Evolutionary conservation across 2,888 invertebrate species (phyloP), one percentile per base, ranked within the genome.

Genomic region (Prostheceraeus crozeri): DNA sequence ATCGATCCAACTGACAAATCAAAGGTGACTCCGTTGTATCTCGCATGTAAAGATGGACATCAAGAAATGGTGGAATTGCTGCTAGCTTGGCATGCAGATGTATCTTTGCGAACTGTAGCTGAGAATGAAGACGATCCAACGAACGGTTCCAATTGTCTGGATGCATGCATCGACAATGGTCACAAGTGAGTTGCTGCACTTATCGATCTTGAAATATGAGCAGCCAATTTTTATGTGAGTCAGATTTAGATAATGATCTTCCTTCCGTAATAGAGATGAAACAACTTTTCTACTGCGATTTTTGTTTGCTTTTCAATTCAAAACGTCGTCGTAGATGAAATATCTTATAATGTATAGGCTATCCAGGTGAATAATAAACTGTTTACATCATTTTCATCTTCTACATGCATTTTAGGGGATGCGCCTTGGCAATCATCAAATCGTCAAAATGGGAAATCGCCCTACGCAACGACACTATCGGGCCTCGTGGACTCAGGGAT

Each of bases 1-100:
- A 70, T 79, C 11, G 76, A 79, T 66, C 73, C 75, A 8, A 70
- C 70, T 63, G 76, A 77, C 62, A 76, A 74, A 67, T 66, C 71
- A 4, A 73, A 74, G 69, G 75, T 74, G 2, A 78, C 79, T 1
- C 77, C 78, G 2, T 71, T 79, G 3, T 78, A 78, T 65, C 64
- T 77, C 31, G 78, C 78, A 0, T 69, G 74, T 10, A 65, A 64
- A 1, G 67, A 67, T 28, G 78, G 79, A 3, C 77, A 77, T 62
- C 67, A 70, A 3, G 68, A 68, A 6, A 72, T 76, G 11, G 76
- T 77, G 1, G 65, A 71, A 52, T 66, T 77, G 27, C 67, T 79
- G 36, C 63, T 79, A 28, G 66, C 72, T 23, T 68, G 68, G 67
- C 70, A 73, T 53, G 78, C 77, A 1, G 70, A 71, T 62, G 71